Evolutionary conservation across 1,140 invertebrate species (phyloP).

Genomic region (Mamestra configurata): DNA sequence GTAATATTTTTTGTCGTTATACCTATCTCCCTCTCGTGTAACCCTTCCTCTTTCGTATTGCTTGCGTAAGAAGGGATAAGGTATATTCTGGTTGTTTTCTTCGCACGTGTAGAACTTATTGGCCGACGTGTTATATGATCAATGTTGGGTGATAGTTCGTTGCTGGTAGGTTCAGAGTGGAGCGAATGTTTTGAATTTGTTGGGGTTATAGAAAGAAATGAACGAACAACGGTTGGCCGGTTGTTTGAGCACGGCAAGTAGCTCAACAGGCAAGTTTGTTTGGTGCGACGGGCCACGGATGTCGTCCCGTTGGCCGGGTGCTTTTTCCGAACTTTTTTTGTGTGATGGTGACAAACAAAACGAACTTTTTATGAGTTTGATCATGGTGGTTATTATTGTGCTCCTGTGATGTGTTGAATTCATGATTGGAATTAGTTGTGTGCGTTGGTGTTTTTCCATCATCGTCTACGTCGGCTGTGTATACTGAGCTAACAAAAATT

Average conservation of each 20-base stretch:
- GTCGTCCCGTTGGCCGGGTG: conserved; percentile 73
- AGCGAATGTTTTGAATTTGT: conserved; percentile 66
- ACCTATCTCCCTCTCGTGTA: conserved; percentile 62
- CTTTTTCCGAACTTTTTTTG: conserved; percentile 78
- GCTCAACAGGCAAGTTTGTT: conserved; percentile 81
- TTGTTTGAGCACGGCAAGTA: conserved; percentile 63
- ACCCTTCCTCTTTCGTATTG: conserved; percentile 59
- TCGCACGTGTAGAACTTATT: conserved; percentile 66
- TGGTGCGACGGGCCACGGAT: conserved; percentile 76
- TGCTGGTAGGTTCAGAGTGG: conserved; percentile 32
- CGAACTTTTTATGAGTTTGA: conserved; percentile 70
- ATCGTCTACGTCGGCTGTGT: conserved; percentile 56
- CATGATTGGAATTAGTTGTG: conserved; percentile 67
- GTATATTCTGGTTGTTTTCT: conserved; percentile 58
- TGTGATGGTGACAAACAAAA: conserved; percentile 70
- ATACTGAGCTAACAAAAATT: conserved; percentile 68
- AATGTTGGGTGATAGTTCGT: conserved; percentile 32
- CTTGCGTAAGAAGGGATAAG: conserved; percentile 46
- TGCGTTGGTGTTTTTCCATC: conserved; percentile 59
- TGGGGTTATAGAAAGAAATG: conserved; percentile 70
- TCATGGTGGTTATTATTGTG: conserved; percentile 75
- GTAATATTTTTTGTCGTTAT: conserved; percentile 67
- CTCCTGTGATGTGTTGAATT: conserved; percentile 56
- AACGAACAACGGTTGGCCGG: conserved; percentile 47
- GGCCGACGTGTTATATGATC: conserved; percentile 67